Evolutionary conservation across 1,140 invertebrate species (phyloP), one percentile per base, ranked within the genome.

Genomic region (Protaetia brevitarsis): DNA sequence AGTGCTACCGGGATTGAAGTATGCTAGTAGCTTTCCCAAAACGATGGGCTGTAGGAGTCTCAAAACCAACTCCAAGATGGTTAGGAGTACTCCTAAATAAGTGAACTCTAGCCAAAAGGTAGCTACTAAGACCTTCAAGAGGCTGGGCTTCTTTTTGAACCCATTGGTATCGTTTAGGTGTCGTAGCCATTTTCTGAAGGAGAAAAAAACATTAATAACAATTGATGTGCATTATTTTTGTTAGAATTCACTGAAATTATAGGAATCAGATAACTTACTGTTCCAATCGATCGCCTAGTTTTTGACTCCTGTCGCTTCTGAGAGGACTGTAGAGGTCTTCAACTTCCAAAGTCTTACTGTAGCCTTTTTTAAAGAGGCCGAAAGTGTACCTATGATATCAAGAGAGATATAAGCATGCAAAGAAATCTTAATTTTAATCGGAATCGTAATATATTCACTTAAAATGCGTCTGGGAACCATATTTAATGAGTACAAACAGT

Each of bases 311-410:
- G 71, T 88, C 85, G 11, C 72, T 76, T 64, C 79, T 79, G 8
- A 86, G 69, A 16, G 84, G 80, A 68, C 82, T 80, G 70, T 83
- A 87, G 0, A 88, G 71, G 73, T 88, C 87, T 2, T 82, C 77
- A 2, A 80, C 69, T 29, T 81, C 81, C 16, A 88, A 70, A 19
- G 80, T 73, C 71, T 86, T 85, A 0, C 72, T 80, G 68, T 82
- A 82, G 7, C 85, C 86, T 66, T 77, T 83, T 63, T 77, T 80
- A 72, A 87, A 85, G 65, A 86, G 74, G 2, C 76, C 79, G 51
- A 83, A 68, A 0, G 84, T 82, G 81, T 85, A 87, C 67, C 82
- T 85, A 63, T 68, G 82, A 63, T 62, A 19, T 72, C 27, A 59
- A 23, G 13, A 59, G 3, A 59, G n/a, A n/a, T n/a, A n/a, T n/a